phyloP scores from a whole-genome alignment of 2,797 vertebrate genomes.

The Microctenopoma lineatum region DNA sequence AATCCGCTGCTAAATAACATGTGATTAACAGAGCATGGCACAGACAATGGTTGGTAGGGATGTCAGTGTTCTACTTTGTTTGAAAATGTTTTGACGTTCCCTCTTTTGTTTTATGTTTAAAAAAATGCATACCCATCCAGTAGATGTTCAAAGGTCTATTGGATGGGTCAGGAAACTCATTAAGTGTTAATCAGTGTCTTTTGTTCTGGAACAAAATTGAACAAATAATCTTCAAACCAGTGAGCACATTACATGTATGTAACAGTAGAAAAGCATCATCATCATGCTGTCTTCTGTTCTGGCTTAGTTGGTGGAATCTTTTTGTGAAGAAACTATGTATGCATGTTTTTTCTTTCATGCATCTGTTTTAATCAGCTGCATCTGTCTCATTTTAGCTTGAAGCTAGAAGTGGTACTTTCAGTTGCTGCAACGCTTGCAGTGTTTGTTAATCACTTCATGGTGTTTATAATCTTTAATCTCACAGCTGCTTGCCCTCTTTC shows the following conservation, averaged over 20 bases:
- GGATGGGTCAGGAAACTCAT: not conserved
- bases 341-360: slow-evolving; percentile 25
- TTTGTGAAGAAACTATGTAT: slow-evolving; percentile 15
- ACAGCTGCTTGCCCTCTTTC: slow-evolving; percentile 32
- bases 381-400: slow-evolving; percentile 25
- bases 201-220: not conserved
- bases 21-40: not conserved
- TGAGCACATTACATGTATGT: not conserved
- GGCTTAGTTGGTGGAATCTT: not conserved
- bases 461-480: slow-evolving; percentile 37
- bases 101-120: slow-evolving; percentile 8
- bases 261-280: not conserved
- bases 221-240: not conserved
- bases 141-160: not conserved
- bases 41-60: not conserved
- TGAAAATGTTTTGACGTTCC: slow-evolving; percentile 24
- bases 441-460: slow-evolving; percentile 26
- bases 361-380: slow-evolving; percentile 40
- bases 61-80: not conserved
- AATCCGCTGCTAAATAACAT: slow-evolving; percentile 21
- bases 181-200: not conserved
- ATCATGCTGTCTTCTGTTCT: not conserved
- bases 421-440: slow-evolving; percentile 9
- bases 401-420: slow-evolving; percentile 8
- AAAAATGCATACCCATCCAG: not conserved